These are phyloP conservation scores for Pollicipes pollicipes DNA, from an alignment of 1,140 invertebrate genomes.

Conservation along the genomic window DNA sequence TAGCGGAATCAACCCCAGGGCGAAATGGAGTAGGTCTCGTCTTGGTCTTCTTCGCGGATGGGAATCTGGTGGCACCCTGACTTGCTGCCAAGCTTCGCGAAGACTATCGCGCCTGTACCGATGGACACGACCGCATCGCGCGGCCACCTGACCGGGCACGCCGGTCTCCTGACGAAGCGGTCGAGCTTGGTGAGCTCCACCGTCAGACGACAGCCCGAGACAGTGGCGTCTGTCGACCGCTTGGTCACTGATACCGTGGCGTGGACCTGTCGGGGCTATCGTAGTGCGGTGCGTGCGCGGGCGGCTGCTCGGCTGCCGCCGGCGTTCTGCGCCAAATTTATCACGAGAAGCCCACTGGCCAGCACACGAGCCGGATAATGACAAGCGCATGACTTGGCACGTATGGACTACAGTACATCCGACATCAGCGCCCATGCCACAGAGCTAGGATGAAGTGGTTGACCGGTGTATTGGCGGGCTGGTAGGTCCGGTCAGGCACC, in stretches of 20 bases:
- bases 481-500: too few species aligned
- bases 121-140: constrained; percentile 14
- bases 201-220: constrained; percentile 11
- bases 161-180: constrained; percentile 17
- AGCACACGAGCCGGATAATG: too few species aligned
- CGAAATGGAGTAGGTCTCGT: constrained; percentile 21
- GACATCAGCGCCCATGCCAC: too few species aligned
- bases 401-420: too few species aligned
- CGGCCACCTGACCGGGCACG: constrained; percentile 19
- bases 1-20: constrained; percentile 22
- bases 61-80: constrained; percentile 22
- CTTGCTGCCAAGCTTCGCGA: constrained; percentile 20
- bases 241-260: constrained; percentile 15
- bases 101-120: constrained; percentile 8
- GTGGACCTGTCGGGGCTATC: too few species aligned
- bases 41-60: constrained; percentile 17
- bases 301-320: too few species aligned
- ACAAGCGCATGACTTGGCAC: too few species aligned
- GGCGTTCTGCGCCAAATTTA: too few species aligned
- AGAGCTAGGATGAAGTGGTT: too few species aligned
- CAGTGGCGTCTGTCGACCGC: not conserved
- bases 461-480: too few species aligned
- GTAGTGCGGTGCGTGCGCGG: too few species aligned
- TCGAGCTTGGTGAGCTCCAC: constrained; percentile 25
- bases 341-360: too few species aligned